Base-by-base conservation (phyloP, 2,113 vertebrate species). In the Tachysurus vachellii region DNA sequence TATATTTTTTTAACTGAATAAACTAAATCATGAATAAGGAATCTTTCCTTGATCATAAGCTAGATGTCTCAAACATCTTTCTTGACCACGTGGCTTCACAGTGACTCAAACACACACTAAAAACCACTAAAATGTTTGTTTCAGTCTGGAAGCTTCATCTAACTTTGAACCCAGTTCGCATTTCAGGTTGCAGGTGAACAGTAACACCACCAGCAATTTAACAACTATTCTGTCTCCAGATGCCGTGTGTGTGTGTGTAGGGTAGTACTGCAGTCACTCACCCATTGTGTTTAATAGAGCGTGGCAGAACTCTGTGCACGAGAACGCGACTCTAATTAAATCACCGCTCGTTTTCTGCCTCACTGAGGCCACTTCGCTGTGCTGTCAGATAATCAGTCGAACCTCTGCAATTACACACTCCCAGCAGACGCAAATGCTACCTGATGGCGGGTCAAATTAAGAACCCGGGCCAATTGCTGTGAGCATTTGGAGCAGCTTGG, bases 271-370 rank as follows among this genome's bases (percentile, higher is more conserved):
- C 85, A 42, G 70, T 82, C 91, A 89, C 93, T 87, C 90, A 93
- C 91, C 91, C 88, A 91, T 91, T 88, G 23, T 54, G 88, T 77
- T 90, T 90, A 88, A 79, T 90, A 90, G 89, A 85, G 92, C 91
- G 21, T 92, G 93, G 87, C 92, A 93, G 86, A 87, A 85, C 64
- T 85, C 87, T 85, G 64, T 79, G 86, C 89, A 88, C 85, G 77
- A 91, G 90, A 91, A 92, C 88, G 85, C 87, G 92, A 93, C 91
- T 86, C 88, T 91, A 92, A 93, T 93, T 88, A 92, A 91, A 91
- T 89, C 88, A 84, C 79, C 59, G 89, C 91, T 88, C 31, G 84
- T 93, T 93, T 92, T 92, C 93, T 87, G 90, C 91, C 87, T 90
- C 56, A 90, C 81, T 62, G 88, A 89, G 90, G 71, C 82, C 68